These are phyloP conservation scores for Leptonema lineaticorne DNA, from an alignment of 1,140 invertebrate genomes.

Conservation along the genomic window DNA sequence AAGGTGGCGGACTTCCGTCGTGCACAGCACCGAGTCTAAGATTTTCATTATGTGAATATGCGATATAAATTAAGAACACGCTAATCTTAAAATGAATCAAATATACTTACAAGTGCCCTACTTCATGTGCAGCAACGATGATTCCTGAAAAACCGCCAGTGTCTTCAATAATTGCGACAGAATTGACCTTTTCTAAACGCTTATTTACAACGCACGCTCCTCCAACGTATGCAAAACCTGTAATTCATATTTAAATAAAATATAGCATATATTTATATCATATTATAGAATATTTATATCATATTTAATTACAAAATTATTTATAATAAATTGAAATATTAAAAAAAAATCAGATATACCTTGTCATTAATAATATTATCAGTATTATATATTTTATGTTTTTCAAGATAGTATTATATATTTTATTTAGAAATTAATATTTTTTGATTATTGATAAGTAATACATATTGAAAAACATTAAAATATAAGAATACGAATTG, in stretches of 20 bases:
- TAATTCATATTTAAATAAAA: constrained; percentile 18
- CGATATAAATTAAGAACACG: too few relatives aligned
- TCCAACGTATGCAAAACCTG: constrained; percentile 94
- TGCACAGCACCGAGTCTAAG: constrained; percentile 93
- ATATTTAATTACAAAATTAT: too few relatives aligned
- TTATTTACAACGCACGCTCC: constrained; percentile 96
- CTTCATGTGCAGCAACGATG: constrained; percentile 95
- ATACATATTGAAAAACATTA: too few relatives aligned
- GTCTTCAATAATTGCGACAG: constrained; percentile 94
- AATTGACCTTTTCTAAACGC: constrained; percentile 92
- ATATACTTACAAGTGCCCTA: constrained; percentile 89
- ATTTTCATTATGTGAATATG: constrained; percentile 30
- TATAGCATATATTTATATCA: neutral
- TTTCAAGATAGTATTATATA: too few relatives aligned
- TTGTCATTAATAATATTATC: too few relatives aligned
- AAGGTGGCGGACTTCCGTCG: constrained; percentile 91
- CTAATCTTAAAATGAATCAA: neutral
- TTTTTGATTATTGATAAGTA: too few relatives aligned
- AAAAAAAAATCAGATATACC: too few relatives aligned
- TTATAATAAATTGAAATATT: too few relatives aligned
- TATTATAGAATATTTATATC: too few relatives aligned
- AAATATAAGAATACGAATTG: too few relatives aligned
- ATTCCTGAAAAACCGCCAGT: constrained; percentile 95
- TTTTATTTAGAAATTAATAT: too few relatives aligned
- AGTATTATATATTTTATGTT: too few relatives aligned